Evolutionary conservation across 2,113 vertebrate genomes (phyloP).

Genomic region (Arizona elegans): DNA sequence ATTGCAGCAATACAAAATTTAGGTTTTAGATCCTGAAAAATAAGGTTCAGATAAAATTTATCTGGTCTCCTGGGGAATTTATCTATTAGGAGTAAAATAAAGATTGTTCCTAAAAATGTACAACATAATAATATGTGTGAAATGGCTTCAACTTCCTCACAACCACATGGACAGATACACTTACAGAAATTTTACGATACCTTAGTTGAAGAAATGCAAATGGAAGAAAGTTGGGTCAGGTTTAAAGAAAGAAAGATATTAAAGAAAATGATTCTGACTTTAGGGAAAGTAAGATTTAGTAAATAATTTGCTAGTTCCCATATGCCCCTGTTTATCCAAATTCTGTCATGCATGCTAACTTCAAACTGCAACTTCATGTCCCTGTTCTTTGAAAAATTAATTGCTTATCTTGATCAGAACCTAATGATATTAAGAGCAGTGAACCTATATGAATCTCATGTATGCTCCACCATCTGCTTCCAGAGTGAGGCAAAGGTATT

Average conservation of each 20-base stretch:
- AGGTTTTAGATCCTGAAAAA: background rate
- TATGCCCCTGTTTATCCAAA: background rate
- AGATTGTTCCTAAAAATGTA: background rate
- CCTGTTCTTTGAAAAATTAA: background rate
- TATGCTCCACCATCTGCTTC: background rate
- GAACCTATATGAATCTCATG: background rate
- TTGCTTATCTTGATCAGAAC: background rate
- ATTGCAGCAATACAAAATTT: background rate
- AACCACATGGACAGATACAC: background rate
- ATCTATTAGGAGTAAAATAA: background rate
- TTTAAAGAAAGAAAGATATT: background rate
- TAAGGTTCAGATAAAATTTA: background rate
- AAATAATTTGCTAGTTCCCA: no score
- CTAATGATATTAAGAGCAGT: background rate
- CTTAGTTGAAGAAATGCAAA: background rate
- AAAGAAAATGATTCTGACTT: background rate
- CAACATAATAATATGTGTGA: background rate
- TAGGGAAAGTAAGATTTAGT: background rate
- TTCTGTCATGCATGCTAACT: background rate
- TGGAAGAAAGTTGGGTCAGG: background rate
- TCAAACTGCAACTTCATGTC: background rate
- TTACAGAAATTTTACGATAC: background rate
- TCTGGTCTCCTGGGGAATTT: background rate
- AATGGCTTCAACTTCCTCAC: background rate
- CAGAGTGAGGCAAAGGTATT: background rate